These are phyloP conservation scores for Cephus nigrinus DNA, from an alignment of 2,888 invertebrate genomes.

Conservation along the genomic window DNA sequence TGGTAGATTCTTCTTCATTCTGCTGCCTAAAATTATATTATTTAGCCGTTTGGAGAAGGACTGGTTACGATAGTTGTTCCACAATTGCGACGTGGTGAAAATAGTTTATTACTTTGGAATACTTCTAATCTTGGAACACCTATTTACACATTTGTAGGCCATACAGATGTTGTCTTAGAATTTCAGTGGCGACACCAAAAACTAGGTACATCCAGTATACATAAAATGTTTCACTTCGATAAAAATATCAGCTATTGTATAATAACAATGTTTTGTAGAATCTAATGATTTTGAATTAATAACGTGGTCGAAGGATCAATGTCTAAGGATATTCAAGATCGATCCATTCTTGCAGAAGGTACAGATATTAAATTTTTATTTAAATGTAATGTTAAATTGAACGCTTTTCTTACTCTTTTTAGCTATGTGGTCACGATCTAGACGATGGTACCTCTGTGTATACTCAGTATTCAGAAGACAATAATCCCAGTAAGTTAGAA, in stretches of 20 bases:
- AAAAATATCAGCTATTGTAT: constrained; percentile 24
- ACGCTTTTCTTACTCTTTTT: constrained; percentile 26
- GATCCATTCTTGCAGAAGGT: constrained; percentile 85
- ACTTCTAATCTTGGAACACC: constrained; percentile 77
- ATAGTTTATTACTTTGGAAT: constrained; percentile 84
- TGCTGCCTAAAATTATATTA: background rate
- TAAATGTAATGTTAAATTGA: constrained; percentile 9
- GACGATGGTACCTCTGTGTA: constrained; percentile 63
- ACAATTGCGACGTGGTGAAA: constrained; percentile 89
- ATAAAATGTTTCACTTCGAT: background rate
- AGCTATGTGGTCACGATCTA: constrained; percentile 79
- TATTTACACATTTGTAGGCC: constrained; percentile 92
- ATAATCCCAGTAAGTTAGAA: constrained; percentile 51
- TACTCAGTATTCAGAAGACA: constrained; percentile 60
- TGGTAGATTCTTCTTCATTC: background rate
- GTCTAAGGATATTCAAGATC: constrained; percentile 89
- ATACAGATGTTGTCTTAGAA: constrained; percentile 93
- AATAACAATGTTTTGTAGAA: constrained; percentile 58
- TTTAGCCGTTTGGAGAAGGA: constrained; percentile 90
- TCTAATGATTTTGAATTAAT: constrained; percentile 84
- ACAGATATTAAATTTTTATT: constrained; percentile 20
- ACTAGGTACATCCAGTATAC: constrained; percentile 48
- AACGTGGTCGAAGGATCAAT: constrained; percentile 96
- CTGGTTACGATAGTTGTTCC: constrained; percentile 92
- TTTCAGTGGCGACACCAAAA: constrained; percentile 91